Evolutionary conservation across 2,113 vertebrate species (phyloP), one percentile per base, ranked within the genome.

Genomic region (Halcyon senegalensis): DNA sequence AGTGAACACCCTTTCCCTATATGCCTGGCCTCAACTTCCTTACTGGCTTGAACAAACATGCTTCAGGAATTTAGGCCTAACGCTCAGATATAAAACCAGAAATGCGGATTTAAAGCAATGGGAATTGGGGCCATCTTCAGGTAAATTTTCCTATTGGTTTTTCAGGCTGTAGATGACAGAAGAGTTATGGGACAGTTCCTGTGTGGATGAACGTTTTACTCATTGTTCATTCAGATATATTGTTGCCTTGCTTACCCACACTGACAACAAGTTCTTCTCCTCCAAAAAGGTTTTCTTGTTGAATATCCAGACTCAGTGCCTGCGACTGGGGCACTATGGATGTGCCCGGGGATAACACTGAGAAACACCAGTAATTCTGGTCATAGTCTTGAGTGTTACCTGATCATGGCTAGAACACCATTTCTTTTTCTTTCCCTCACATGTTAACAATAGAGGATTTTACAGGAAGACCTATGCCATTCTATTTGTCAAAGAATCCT

Each of bases 141-240:
- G 41, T 73, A 84, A 25, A 50, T 78, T 25, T 59, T 73, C n/a
- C 11, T 88, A 1, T 55, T 88, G 5, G 11, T 62, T 81, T 11
- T 56, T 67, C 48, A 53, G 58, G 10, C 44, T 75, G 58, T 31
- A 63, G 35, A 25, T 1, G 1, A 18, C 19, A 14, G 3, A 63
- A 37, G 50, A 39, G 30, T 79, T 63, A 35, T 0, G 5, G 76
- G n/a, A 20, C 51, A 63, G 31, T 17, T 93, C 21, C 51, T 41
- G 9, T 4, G 10, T 18, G 43, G 13, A 17, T 59, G 11, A 59
- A 24, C 27, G 3, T 37, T 92, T 80, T 62, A 53, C 37, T 60
- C 31, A 10, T 37, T 1, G 1, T 63, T 87, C 0, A 0, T 76
- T 87, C 37, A n/a, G 37, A 23, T 59, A 7, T 25, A 7, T 44